Base-by-base conservation (phyloP, 1,140 invertebrate species). In the Microplitis mediator region DNA sequence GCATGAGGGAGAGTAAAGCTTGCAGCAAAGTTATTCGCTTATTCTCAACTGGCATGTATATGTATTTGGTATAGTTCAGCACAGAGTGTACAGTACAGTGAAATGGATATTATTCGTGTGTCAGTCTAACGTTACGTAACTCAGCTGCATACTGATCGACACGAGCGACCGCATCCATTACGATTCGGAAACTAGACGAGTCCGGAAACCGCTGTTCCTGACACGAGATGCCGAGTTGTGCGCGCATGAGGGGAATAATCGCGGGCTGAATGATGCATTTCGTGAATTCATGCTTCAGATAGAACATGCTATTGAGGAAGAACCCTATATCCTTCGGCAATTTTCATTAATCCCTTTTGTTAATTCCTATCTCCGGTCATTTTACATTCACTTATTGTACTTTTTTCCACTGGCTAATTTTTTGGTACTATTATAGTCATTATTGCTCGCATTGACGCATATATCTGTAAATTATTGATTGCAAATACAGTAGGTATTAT, bases 151-250 rank as follows among this genome's bases (percentile, higher is more conserved):
- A 72, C 70, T 72, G 70, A 72, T 72, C 70, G 63, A 60, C 69
- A 65, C 62, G 62, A 72, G 60, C 16, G 51, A 60, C 32, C 54
- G 70, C 70, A 60, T 72, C 70, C 62, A 72, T 72, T 72, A 72
- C 70, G 39, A 72, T 72, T 72, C 70, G 70, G 70, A 72, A 72
- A 66, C 70, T 71, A 72, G 45, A 66, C 70, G 51, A 66, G 35
- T 72, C 45, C 32, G 39, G 52, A 72, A 66, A 72, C 62, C 63
- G 70, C 70, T 72, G 63, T 65, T 72, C 51, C 64, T 72, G 70
- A 72, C 70, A 72, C 62, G 63, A 52, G 62, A 65, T 54, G 60
- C 63, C 52, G 39, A 64, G 32, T 45, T 45, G 39, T 56, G 54
- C 54, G 54, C 62, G 67, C 34, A 36, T 35, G 36, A 65, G 62